Percentiles rank a stretch among this genome's conserved stretches.
Conservation (phyloP, 1,140 invertebrate species). For the Atta cephalotes region DNA sequence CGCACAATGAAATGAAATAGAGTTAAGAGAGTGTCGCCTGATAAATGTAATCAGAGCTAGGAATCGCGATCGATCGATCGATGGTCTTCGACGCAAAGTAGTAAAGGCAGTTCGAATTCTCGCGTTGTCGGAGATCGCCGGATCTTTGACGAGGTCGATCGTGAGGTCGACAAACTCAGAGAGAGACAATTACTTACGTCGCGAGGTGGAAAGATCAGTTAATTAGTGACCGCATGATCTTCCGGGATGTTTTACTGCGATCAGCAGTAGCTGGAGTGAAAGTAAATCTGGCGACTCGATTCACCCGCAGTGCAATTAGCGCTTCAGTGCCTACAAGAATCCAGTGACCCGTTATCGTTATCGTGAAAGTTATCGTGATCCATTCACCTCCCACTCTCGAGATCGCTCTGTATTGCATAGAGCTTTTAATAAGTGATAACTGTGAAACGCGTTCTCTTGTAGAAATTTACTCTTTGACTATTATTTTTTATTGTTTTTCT, state of each 20-base stretch:
- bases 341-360: conserved; percentile 60
- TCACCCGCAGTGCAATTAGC: neutral
- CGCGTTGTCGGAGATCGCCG: neutral
- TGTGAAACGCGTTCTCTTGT: neutral
- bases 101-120: neutral
- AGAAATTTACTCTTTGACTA: neutral
- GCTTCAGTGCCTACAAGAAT: neutral
- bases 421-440: neutral
- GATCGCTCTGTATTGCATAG: neutral
- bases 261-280: conserved; percentile 23
- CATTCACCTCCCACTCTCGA: neutral
- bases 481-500: neutral
- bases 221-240: conserved; percentile 24
- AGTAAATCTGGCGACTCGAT: conserved; percentile 39
- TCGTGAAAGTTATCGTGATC: conserved; percentile 26
- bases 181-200: neutral
- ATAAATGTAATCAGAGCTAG: neutral
- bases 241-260: conserved; percentile 13
- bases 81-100: neutral
- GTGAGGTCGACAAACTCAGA: conserved; percentile 17
- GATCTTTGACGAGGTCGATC: neutral
- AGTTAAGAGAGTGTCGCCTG: neutral
- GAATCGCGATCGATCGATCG: conserved; percentile 10
- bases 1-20: neutral
- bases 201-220: neutral